Percentiles rank a stretch among this genome's conserved stretches.
These are phyloP conservation scores for Periophthalmus magnuspinnatus DNA, from an alignment of 2,797 vertebrate genomes.

Conservation along the genomic window DNA sequence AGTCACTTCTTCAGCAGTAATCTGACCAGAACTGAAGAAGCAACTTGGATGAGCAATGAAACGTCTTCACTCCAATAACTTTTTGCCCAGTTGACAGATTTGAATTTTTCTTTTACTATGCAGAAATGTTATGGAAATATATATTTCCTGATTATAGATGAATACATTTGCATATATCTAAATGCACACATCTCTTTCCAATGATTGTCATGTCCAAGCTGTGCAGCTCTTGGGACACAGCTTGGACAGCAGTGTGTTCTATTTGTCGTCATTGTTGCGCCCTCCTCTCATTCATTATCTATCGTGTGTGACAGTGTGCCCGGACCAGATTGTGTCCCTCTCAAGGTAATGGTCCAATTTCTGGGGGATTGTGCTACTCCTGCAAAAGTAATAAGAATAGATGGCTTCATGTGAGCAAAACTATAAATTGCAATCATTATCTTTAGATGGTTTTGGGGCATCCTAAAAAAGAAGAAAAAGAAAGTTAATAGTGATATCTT, in stretches of 20 bases:
- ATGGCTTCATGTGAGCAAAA: neutral
- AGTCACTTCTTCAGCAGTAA: no score
- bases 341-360: conserved; percentile 15
- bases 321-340: conserved; percentile 9
- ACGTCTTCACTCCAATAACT: no score
- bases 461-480: neutral
- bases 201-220: neutral
- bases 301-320: conserved; percentile 14
- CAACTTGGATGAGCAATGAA: no score
- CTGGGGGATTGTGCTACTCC: neutral
- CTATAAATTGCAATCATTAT: neutral
- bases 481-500: neutral
- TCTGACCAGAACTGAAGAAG: no score
- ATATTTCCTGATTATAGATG: neutral
- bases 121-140: neutral
- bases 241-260: conserved; percentile 8
- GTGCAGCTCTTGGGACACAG: neutral
- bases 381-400: conserved; percentile 1
- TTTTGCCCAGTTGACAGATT: no score
- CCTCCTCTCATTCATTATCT: conserved; percentile 18
- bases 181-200: neutral
- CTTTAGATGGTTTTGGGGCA: neutral
- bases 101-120: neutral
- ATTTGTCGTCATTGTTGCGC: conserved; percentile 9
- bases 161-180: neutral